Conservation (phyloP, 1,140 invertebrate genomes). For the Theocolax elegans region DNA sequence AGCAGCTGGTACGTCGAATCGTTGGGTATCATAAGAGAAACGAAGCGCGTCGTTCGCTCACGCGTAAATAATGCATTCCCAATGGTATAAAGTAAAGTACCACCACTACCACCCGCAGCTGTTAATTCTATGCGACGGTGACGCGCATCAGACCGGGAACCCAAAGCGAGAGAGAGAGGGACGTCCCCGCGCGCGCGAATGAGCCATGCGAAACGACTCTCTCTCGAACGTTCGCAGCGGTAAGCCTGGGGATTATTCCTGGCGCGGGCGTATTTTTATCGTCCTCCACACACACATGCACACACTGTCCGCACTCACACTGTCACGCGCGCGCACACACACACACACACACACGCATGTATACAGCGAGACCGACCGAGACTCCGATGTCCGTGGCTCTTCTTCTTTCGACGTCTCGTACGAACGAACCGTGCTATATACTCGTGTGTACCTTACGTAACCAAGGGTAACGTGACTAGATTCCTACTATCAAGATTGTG, state of each 20-base stretch:
- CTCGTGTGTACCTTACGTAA: no score
- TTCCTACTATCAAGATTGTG: no score
- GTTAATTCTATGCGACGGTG: conserved; percentile 21
- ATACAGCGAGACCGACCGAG: no score
- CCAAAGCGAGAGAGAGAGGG: no score
- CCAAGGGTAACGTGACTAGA: no score
- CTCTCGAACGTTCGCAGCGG: not conserved
- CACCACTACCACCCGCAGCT: not conserved
- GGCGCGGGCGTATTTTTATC: conserved; percentile 40
- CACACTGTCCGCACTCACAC: no score
- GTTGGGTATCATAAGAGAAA: not conserved
- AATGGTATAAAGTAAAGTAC: not conserved
- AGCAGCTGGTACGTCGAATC: no score
- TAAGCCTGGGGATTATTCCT: conserved; percentile 36
- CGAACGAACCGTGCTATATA: no score
- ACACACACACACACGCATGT: no score
- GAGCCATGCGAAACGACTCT: conserved; percentile 15
- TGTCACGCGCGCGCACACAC: conserved; percentile 12
- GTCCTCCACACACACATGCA: conserved; percentile 19
- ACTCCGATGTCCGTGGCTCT: no score
- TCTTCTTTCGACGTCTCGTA: no score
- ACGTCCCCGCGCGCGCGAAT: conserved; percentile 25
- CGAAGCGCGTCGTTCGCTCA: not conserved
- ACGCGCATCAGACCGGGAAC: no score
- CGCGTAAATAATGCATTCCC: conserved; percentile 9